Evolutionary conservation across 2,113 vertebrate genomes (phyloP).

Genomic region (Arenaria interpres): DNA sequence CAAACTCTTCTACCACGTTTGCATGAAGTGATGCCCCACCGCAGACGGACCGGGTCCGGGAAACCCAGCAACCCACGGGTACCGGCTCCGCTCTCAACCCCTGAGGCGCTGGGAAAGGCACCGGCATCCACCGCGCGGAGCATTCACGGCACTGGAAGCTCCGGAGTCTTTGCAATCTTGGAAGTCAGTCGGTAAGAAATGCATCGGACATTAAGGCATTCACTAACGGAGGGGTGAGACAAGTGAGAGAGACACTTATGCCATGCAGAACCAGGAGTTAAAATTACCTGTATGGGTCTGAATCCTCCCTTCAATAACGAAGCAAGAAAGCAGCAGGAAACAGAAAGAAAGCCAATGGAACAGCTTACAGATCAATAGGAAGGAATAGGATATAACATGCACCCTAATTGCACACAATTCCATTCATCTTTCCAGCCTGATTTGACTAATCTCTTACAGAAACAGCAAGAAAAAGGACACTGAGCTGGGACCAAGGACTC

Average conservation of each 20-base stretch:
- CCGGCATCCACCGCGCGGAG: background rate
- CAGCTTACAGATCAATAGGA: constrained; percentile 82
- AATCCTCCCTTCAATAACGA: constrained; percentile 99
- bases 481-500: background rate
- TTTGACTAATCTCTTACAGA: background rate
- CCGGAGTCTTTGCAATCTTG: background rate
- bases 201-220: background rate
- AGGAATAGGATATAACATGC: constrained; percentile 73
- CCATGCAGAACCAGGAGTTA: constrained; percentile 79
- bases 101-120: background rate
- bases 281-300: constrained; percentile 92
- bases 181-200: background rate
- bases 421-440: constrained; percentile 26
- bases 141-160: background rate
- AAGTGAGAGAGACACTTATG: constrained; percentile 54
- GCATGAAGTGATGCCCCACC: background rate
- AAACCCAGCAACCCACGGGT: background rate
- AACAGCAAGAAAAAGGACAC: constrained; percentile 22
- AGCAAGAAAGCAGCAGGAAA: constrained; percentile 92
- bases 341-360: constrained; percentile 95
- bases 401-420: constrained; percentile 54
- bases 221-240: background rate
- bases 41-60: background rate
- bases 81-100: background rate
- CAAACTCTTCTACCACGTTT: background rate